Percentiles rank a stretch among this genome's conserved stretches.
Conservation (phyloP, 2,888 invertebrate genomes). For the Leucophenga maculata region DNA sequence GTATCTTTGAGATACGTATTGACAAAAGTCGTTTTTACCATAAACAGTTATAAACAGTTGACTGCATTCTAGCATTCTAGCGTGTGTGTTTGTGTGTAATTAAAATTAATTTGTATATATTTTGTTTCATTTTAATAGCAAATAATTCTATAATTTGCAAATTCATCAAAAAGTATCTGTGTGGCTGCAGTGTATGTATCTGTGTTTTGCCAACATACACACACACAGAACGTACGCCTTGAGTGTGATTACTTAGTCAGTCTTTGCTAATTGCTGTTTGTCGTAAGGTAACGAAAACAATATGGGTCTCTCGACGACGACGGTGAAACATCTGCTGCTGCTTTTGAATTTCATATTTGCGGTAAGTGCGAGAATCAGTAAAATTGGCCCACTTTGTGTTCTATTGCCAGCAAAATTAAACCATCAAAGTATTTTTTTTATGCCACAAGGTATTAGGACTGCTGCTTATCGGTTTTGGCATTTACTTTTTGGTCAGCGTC, state of each 20-base stretch:
- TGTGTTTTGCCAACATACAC: no score
- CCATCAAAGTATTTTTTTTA: conserved; percentile 7
- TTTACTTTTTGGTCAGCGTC: conserved; percentile 61
- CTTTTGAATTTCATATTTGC: conserved; percentile 63
- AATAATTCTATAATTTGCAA: no score
- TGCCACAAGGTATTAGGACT: conserved; percentile 55
- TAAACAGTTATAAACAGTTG: not conserved
- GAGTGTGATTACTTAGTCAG: no score
- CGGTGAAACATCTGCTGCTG: conserved; percentile 63
- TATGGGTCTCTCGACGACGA: conserved; percentile 60
- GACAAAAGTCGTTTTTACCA: not conserved
- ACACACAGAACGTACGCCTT: no score
- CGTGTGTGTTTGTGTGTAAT: not conserved
- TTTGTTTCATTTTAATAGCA: no score
- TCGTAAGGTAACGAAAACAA: conserved; percentile 30
- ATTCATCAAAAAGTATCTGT: no score
- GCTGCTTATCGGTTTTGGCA: conserved; percentile 61
- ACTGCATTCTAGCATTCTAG: no score
- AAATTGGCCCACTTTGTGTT: no score
- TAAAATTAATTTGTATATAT: not conserved
- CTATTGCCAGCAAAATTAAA: not conserved
- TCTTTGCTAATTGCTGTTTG: no score
- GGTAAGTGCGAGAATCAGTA: conserved; percentile 49
- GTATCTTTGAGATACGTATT: not conserved
- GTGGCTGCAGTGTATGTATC: no score